phyloP scores from a whole-genome alignment of 1,140 invertebrate genomes.

The Psix sp. region DNA sequence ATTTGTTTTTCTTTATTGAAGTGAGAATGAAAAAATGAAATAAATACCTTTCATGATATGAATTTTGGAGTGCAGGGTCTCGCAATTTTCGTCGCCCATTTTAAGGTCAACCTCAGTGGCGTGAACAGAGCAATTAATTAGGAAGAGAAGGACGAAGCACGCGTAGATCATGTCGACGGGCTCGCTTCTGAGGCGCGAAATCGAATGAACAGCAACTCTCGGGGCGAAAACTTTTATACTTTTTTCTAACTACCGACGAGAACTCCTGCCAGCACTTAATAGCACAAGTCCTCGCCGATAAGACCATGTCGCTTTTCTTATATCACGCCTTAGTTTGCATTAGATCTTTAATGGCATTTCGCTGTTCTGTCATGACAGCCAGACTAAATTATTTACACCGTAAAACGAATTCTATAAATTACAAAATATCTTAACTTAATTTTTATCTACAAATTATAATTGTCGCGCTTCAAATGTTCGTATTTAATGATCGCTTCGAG shows the following conservation, averaged over 20 bases:
- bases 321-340: conserved; percentile 66
- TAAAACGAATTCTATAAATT: no score
- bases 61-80: conserved; percentile 87
- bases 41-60: conserved; percentile 85
- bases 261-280: conserved; percentile 69
- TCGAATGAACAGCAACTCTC: conserved; percentile 64
- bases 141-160: conserved; percentile 32
- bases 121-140: conserved; percentile 24
- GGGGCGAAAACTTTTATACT: conserved; percentile 69
- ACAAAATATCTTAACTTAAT: no score
- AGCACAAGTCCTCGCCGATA: conserved; percentile 49
- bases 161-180: conserved; percentile 53
- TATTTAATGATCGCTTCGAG: conserved; percentile 80
- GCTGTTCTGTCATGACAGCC: conserved; percentile 64
- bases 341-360: conserved; percentile 67
- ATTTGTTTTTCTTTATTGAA: conserved; percentile 8
- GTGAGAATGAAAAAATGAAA: conserved; percentile 2
- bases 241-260: conserved; percentile 57
- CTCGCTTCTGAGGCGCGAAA: conserved; percentile 26
- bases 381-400: no score
- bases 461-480: not conserved
- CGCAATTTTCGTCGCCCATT: conserved; percentile 80
- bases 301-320: conserved; percentile 28
- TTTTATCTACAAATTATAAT: not conserved
- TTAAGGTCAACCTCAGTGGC: conserved; percentile 40